Evolutionary conservation across 2,113 vertebrate species (phyloP), one percentile per base, ranked within the genome.

Genomic region (Colius striatus): DNA sequence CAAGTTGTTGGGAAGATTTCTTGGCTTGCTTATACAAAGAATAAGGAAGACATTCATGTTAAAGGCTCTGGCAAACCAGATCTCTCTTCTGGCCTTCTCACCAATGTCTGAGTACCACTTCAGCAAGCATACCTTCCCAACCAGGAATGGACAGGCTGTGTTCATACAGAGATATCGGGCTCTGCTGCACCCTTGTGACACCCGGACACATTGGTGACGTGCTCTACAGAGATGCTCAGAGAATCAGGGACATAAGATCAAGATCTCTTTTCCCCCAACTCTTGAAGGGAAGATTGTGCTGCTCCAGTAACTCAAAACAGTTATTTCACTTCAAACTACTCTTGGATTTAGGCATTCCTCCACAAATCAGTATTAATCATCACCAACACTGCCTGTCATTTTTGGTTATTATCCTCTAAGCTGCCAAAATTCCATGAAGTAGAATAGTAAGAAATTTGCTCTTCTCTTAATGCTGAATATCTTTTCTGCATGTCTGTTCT

Each of bases 141-240:
- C 0, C 18, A 26, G 50, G 23, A 60, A 51, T 3, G 16, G 60
- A 19, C 16, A 68, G 47, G 45, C 73, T 19, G 43, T 29, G 60
- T 5, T 78, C 66, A n/a, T 0, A 27, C 1, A 5, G 84, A 45
- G 38, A n/a, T 63, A 71, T 16, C 0, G 0, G 47, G 53, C 26
- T 54, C 11, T 50, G 73, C 60, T 12, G 32, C 38, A 17, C 45
- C 5, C 5, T 4, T 13, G 68, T 21, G 67, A 77, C 68, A 50
- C 9, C 34, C 25, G 5, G 7, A 20, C 26, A 11, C 1, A 6
- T 0, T n/a, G 61, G 9, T 30, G 72, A 80, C 6, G 3, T 2
- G 57, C 53, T 60, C 36, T 47, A 10, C 30, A 61, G 76, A 29
- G 34, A 23, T 12, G 9, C 21, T 29, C 26, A 34, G 36, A 21